Conservation (phyloP, 2,113 vertebrate species). For the Eupsittula cactorum region DNA sequence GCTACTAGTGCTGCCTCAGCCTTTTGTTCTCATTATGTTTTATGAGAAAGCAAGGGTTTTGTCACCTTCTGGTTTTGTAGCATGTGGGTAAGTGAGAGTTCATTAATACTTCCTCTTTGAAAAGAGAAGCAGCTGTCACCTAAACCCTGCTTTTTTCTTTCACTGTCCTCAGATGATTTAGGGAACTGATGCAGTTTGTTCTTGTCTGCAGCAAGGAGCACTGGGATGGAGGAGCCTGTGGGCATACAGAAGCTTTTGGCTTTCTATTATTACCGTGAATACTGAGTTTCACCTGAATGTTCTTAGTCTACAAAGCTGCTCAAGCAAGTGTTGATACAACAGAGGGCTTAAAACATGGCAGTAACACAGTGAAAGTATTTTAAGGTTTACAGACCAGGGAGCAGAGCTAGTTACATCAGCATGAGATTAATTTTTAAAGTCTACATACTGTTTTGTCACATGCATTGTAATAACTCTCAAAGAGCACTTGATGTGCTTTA, state of each 20-base stretch:
- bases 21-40: not conserved
- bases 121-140: not conserved
- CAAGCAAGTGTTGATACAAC: not conserved
- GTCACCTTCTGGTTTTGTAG: not conserved
- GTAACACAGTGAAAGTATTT: not conserved
- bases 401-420: not conserved
- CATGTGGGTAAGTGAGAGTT: not conserved
- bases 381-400: not conserved
- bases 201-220: not conserved
- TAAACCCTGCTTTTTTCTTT: not conserved
- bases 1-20: not conserved
- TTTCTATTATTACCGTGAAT: not conserved
- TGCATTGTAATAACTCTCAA: not conserved
- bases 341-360: not conserved
- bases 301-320: not conserved
- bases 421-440: not conserved
- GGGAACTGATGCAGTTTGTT: not conserved
- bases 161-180: not conserved
- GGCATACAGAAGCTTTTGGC: not conserved
- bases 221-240: not conserved
- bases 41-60: not conserved
- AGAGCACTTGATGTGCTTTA: not conserved
- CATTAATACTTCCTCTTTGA: not conserved
- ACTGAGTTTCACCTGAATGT: not conserved
- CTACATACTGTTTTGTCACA: accelerated